These are phyloP conservation scores for Grallaria varia DNA, from an alignment of 2,113 vertebrate species.

Conservation along the genomic window DNA sequence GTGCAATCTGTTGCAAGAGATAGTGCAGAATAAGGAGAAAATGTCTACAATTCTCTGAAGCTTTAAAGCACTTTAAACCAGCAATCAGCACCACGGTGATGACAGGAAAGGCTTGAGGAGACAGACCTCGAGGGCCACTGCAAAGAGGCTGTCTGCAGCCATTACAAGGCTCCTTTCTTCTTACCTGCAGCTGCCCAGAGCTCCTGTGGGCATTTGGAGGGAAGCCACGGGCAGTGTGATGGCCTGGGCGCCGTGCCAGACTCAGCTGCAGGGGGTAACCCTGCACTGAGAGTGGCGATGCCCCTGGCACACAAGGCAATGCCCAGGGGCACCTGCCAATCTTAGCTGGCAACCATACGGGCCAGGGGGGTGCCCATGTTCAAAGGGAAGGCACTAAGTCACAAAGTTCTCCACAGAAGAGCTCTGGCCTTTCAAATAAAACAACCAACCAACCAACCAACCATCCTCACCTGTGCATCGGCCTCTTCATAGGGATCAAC, in stretches of 20 bases:
- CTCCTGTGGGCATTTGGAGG: background rate
- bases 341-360: background rate
- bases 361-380: background rate
- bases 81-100: background rate
- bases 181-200: background rate
- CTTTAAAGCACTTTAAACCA: background rate
- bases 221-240: background rate
- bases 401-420: background rate
- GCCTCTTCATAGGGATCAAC: conserved; percentile 97
- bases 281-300: rapidly evolving
- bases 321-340: background rate
- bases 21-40: background rate
- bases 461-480: conserved; percentile 83
- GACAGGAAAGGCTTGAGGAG: background rate
- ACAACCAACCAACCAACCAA: background rate
- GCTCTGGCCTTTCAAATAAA: background rate
- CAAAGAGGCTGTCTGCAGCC: background rate
- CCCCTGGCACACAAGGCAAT: background rate
- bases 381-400: background rate
- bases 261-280: background rate
- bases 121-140: background rate
- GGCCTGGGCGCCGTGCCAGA: background rate
- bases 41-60: background rate
- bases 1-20: background rate
- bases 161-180: background rate